phyloP scores from a whole-genome alignment of 2,888 invertebrate species.

The Lasioglossum leucozonium region DNA sequence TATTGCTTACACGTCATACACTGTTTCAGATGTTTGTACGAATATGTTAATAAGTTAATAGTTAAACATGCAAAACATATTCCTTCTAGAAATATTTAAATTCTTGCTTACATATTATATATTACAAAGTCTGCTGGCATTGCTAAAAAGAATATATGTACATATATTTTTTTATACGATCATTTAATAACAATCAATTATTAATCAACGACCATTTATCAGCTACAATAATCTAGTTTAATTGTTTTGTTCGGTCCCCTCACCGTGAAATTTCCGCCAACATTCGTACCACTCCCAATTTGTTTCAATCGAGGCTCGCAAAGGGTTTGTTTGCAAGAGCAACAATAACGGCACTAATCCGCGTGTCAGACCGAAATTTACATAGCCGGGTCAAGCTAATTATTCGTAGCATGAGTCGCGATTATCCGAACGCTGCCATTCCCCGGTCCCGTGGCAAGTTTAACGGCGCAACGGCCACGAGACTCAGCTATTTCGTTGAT shows the following conservation, averaged over 20 bases:
- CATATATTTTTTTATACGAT: too few species aligned
- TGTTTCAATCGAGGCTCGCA: neutral
- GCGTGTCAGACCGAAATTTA: conserved; percentile 6
- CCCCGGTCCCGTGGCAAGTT: neutral
- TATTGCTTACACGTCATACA: neutral
- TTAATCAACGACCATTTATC: too few species aligned
- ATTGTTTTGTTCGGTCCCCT: neutral
- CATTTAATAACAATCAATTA: too few species aligned
- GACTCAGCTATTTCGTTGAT: neutral
- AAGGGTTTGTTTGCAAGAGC: neutral
- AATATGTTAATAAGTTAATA: neutral
- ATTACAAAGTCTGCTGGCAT: too few species aligned
- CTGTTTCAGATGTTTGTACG: neutral
- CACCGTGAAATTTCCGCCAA: neutral
- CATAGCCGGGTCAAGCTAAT: neutral
- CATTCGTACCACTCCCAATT: neutral
- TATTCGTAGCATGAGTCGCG: neutral
- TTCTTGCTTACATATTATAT: too few species aligned
- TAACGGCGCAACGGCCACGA: neutral
- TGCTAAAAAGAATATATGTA: too few species aligned
- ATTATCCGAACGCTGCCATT: neutral
- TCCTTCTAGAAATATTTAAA: too few species aligned
- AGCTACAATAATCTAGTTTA: neutral
- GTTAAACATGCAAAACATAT: neutral
- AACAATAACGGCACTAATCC: neutral